These are phyloP conservation scores for Dromas ardeola DNA, from an alignment of 2,113 vertebrate genomes.

Conservation along the genomic window DNA sequence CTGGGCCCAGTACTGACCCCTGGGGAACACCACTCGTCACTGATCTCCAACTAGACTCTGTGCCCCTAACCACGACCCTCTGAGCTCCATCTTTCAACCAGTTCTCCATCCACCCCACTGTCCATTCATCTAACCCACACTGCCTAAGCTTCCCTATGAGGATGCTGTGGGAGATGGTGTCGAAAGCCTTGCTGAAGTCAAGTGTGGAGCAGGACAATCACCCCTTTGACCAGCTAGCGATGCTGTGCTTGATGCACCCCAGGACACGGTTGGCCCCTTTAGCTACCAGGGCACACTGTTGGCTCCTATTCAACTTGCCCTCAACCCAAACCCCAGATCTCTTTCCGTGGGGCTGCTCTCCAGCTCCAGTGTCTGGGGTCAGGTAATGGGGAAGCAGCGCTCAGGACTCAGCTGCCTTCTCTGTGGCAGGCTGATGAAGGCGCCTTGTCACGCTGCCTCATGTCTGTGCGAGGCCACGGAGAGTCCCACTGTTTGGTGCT, in stretches of 20 bases:
- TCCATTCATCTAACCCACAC: too few relatives aligned
- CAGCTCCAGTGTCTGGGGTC: background rate
- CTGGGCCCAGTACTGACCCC: too few relatives aligned
- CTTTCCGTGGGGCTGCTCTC: background rate
- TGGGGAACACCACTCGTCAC: too few relatives aligned
- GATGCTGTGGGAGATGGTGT: too few relatives aligned
- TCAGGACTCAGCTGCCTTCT: background rate
- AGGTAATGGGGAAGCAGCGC: background rate
- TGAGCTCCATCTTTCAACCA: too few relatives aligned
- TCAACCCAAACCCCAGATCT: background rate
- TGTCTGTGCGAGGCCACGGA: background rate
- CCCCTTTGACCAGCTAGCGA: fast-evolving
- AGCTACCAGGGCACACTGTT: background rate
- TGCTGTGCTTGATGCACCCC: background rate
- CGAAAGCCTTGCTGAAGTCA: too few relatives aligned
- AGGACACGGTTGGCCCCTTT: background rate
- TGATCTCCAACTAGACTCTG: too few relatives aligned
- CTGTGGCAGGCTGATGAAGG: background rate
- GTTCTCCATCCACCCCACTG: too few relatives aligned
- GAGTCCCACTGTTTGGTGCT: background rate
- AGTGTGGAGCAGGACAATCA: background rate
- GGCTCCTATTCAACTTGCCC: background rate
- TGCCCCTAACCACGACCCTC: too few relatives aligned
- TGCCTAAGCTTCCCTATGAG: too few relatives aligned
- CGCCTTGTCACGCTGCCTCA: background rate